These are phyloP conservation scores for Ailuropoda melanoleuca DNA, from an alignment of 2,113 vertebrate genomes.

Conservation along the genomic window DNA sequence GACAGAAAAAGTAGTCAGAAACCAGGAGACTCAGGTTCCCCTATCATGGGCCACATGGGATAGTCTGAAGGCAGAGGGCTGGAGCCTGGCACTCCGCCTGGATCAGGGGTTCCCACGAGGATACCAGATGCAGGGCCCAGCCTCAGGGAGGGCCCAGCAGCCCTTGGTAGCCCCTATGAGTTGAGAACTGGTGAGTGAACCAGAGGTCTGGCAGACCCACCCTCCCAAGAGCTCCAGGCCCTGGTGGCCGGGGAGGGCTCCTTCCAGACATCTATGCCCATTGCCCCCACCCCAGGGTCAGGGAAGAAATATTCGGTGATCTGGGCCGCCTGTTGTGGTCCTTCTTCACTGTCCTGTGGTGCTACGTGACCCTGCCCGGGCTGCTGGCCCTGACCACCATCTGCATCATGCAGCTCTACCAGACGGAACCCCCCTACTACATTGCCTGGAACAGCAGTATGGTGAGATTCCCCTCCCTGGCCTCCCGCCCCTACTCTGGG, in stretches of 20 bases:
- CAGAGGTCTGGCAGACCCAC: too few relatives aligned
- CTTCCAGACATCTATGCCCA: neutral
- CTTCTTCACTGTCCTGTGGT: slow-evolving; percentile 88
- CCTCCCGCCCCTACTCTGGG: neutral
- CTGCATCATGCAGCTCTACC: slow-evolving; percentile 80
- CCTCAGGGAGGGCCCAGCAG: neutral
- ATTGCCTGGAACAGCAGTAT: slow-evolving; percentile 83
- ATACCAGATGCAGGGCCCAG: neutral
- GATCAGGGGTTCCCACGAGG: neutral
- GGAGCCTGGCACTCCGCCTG: rapidly evolving
- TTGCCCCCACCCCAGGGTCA: slow-evolving; percentile 81
- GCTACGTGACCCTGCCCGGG: slow-evolving; percentile 84
- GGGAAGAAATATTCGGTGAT: slow-evolving; percentile 86
- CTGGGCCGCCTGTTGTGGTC: slow-evolving; percentile 83
- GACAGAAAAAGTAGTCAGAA: neutral
- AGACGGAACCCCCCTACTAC: slow-evolving; percentile 78
- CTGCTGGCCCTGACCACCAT: slow-evolving; percentile 87
- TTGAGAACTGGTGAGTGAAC: neutral
- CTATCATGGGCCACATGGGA: neutral
- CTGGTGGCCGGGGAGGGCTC: neutral
- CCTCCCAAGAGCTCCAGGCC: neutral
- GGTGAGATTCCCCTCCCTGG: neutral
- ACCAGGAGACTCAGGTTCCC: neutral
- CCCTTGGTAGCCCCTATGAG: neutral
- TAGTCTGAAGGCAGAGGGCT: neutral